phyloP scores from a whole-genome alignment of 2,113 vertebrate species.

The Lagenorhynchus albirostris region DNA sequence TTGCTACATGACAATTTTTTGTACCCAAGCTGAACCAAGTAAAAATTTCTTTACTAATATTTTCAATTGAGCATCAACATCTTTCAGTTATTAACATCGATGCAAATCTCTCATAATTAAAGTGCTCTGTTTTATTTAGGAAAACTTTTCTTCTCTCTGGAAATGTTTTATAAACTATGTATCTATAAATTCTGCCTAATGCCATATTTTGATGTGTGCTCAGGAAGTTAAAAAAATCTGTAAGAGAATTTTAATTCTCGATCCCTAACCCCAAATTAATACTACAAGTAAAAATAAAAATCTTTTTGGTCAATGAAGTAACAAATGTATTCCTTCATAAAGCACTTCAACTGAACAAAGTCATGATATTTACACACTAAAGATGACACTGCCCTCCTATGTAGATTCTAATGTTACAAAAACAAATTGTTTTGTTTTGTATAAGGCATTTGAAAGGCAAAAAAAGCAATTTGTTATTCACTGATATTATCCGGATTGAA shows the following conservation, averaged over 20 bases:
- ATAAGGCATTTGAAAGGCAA: slow-evolving; percentile 41
- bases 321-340: slow-evolving; percentile 32
- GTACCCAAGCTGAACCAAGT: not conserved
- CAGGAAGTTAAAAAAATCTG: slow-evolving; percentile 11
- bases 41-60: not conserved
- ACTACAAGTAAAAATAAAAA: not conserved
- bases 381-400: not conserved
- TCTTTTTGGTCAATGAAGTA: not conserved
- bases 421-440: slow-evolving; percentile 36
- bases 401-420: slow-evolving; percentile 30
- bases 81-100: not conserved
- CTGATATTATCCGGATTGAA: slow-evolving; percentile 32
- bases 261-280: not conserved
- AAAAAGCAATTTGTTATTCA: slow-evolving; percentile 42
- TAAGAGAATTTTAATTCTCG: not conserved
- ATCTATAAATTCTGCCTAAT: not conserved
- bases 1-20: not conserved
- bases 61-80: not conserved
- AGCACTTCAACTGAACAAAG: slow-evolving; percentile 5
- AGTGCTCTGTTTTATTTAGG: not conserved
- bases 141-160: not conserved
- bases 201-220: not conserved
- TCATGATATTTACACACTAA: not conserved
- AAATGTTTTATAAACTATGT: not conserved
- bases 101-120: not conserved